A percentile compares a stretch with the other conserved stretches of the same genome.
These are phyloP conservation scores for Crotophaga sulcirostris DNA, from an alignment of 2,113 vertebrate species.

Conservation along the genomic window DNA sequence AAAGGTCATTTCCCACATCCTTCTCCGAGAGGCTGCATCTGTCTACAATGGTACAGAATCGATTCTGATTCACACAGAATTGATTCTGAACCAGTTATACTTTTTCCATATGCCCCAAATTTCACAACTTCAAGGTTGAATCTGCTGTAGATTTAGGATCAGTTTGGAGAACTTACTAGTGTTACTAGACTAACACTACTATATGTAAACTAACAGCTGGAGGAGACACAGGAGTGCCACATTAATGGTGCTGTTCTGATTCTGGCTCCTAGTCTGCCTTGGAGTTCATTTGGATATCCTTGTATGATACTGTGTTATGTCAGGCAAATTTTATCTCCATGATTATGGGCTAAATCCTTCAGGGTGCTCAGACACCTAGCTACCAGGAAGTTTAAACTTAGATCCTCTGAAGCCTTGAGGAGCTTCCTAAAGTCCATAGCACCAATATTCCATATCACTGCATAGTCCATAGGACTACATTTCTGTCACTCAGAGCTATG, in stretches of 20 bases:
- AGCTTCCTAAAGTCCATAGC: background rate
- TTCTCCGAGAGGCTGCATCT: background rate
- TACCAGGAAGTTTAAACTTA: background rate
- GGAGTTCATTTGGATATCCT: background rate
- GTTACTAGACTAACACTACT: background rate
- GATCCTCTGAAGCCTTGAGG: background rate
- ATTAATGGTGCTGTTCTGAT: background rate
- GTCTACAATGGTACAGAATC: background rate
- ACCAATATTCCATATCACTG: background rate
- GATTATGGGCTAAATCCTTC: background rate
- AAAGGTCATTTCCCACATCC: background rate
- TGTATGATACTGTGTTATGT: background rate
- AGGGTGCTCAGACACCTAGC: background rate
- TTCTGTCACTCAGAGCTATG: background rate
- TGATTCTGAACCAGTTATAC: background rate
- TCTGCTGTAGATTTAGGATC: background rate
- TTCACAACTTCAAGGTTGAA: background rate
- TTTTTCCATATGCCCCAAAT: background rate
- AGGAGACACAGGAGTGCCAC: background rate
- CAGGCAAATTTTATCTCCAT: background rate
- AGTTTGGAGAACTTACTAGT: background rate
- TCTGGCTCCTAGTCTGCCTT: background rate
- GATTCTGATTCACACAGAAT: background rate
- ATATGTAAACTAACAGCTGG: background rate
- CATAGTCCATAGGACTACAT: background rate